Evolutionary conservation across 64 coral and sea anemone species (phyloP).

Genomic region (Hydrozoanthus tunicans): DNA sequence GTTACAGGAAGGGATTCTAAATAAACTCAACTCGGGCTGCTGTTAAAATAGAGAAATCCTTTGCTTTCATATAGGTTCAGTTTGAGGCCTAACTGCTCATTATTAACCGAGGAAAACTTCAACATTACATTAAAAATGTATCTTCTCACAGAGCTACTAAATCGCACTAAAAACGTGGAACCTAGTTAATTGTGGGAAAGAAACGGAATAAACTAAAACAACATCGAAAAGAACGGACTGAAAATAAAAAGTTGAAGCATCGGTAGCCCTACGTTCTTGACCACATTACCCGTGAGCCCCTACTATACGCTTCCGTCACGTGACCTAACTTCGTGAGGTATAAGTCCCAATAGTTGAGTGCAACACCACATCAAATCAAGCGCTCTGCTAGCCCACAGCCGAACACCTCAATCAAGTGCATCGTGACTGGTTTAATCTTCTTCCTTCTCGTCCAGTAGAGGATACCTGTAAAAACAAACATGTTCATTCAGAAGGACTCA

Average conservation of each 20-base stretch:
- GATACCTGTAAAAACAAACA: slow-evolving; percentile 60
- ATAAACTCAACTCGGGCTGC: too few species aligned
- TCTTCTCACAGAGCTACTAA: too few species aligned
- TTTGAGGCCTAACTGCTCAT: too few species aligned
- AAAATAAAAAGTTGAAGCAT: not conserved
- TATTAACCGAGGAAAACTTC: too few species aligned
- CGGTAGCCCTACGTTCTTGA: not conserved
- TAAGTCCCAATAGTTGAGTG: not conserved
- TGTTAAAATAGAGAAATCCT: too few species aligned
- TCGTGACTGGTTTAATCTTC: slow-evolving; percentile 47
- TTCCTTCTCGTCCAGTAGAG: slow-evolving; percentile 74
- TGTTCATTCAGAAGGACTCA: not conserved
- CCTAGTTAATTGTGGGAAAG: too few species aligned
- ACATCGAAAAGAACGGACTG: not conserved
- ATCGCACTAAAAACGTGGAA: too few species aligned
- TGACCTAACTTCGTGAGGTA: not conserved
- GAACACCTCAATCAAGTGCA: not conserved
- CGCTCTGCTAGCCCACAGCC: slow-evolving; percentile 6
- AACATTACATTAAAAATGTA: too few species aligned
- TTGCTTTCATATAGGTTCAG: too few species aligned
- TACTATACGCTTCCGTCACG: not conserved
- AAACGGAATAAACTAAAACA: not conserved
- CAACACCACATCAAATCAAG: not conserved
- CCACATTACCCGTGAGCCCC: not conserved
- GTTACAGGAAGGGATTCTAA: too few species aligned